Base-by-base conservation (phyloP, 2,888 invertebrate genomes). In the Notodonta ziczac region DNA sequence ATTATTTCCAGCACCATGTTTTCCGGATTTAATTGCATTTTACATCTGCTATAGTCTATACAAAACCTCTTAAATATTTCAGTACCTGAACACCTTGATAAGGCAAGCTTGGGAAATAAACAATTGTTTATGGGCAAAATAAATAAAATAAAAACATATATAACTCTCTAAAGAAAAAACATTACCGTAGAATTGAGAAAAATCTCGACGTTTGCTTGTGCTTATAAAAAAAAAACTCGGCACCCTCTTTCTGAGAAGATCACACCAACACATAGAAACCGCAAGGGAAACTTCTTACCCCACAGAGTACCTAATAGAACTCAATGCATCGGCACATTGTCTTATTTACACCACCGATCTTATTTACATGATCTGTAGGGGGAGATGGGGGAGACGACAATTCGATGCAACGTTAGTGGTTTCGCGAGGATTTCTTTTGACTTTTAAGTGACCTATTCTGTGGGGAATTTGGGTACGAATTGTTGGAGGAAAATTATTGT, bases 311-410 rank as follows among this genome's bases (percentile, higher is more conserved):
- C 77, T 82, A 82, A 78, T 78, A 77, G 75, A 76, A 88, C 83
- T 86, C 84, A 83, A 86, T 88, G 85, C 84, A 86, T 85, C 78
- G 76, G 69, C 68, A 67, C 65, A 64, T 50, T 67, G 61, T 70
- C 74, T 74, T 70, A 65, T 66, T 73, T 65, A 60, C 72, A 72
- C 73, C 63, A 64, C 40, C 59, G 48, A 32, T 51, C 56, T 74
- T 76, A 76, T 74, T 78, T 78, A 77, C 72, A 54, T n/a, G 39
- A n/a, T 39, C 14, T 39, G 39, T 13, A 73, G 75, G 24, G 77
- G 78, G 76, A 75, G 71, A 74, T 63, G 66, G 24, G 24, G 24
- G 24, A 24, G 24, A 24, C 63, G 81, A 70, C 81, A 78, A 83
- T 80, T 80, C 78, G 73, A 81, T 81, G 82, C 78, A 68, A 39